These are phyloP conservation scores for Sander lucioperca DNA, from an alignment of 2,113 vertebrate species.

Conservation along the genomic window DNA sequence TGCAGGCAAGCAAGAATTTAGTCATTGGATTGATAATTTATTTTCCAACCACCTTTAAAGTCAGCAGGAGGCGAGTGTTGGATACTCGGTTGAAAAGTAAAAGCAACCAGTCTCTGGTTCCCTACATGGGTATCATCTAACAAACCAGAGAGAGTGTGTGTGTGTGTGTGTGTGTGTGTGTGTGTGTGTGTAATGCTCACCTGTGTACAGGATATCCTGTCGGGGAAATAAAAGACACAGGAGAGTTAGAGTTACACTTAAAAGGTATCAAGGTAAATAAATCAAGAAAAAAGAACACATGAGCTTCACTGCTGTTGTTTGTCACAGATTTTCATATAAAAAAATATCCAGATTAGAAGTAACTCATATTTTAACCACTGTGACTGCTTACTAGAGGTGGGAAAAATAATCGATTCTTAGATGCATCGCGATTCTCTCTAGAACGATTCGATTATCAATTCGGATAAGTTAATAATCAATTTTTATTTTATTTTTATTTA, in stretches of 20 bases:
- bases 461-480: too few relatives aligned
- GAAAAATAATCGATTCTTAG: too few relatives aligned
- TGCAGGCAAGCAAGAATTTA: background rate
- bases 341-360: too few relatives aligned
- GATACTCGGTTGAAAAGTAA: constrained; percentile 14
- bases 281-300: background rate
- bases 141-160: background rate
- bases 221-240: constrained; percentile 22
- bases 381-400: too few relatives aligned
- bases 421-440: too few relatives aligned
- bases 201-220: constrained; percentile 42
- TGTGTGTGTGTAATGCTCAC: constrained; percentile 38
- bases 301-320: background rate
- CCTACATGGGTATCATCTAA: background rate
- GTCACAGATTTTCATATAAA: background rate
- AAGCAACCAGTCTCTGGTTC: constrained; percentile 29
- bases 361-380: too few relatives aligned
- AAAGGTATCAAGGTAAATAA: constrained; percentile 19
- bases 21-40: too few relatives aligned
- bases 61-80: background rate
- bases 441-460: too few relatives aligned
- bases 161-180: constrained; percentile 16
- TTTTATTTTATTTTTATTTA: too few relatives aligned
- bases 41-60: background rate
- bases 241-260: constrained; percentile 52